Evolutionary conservation across 2,113 vertebrate genomes (phyloP), one percentile per base, ranked within the genome.

Genomic region (Platysteira castanea): DNA sequence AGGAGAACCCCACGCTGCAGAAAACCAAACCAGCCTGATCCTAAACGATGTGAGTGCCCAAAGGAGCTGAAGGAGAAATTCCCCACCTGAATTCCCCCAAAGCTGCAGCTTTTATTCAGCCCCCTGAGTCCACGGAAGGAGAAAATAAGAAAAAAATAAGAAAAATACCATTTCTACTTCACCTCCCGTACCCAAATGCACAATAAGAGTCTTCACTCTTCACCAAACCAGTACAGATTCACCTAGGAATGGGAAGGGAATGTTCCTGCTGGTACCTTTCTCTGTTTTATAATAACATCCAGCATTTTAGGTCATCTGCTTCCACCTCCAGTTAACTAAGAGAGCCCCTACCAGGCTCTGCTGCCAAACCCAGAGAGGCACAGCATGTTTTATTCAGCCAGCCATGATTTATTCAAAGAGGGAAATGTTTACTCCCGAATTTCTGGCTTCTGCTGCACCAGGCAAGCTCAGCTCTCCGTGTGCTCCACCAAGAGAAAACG

Each of bases 371-470:
- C 78, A 21, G 30, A 77, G 84, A 69, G 84, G 82, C 64, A 52
- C 35, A 79, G 83, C 92, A 93, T 93, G 74, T 94, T 96, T 96
- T 82, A 95, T 97, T 94, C 60, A 96, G 73, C 84, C 76, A 94
- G 65, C 37, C 79, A 95, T 85, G 11, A 93, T 83, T 96, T 94
- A 96, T 93, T 93, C 78, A 90, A 21, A 64, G 24, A 28, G 82
- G 52, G 74, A 81, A 70, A 81, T 24, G 84, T 92, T 91, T 60
- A 82, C 76, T 87, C 69, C 65, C 76, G 42, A 77, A 57, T 77
- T 84, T 90, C 84, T 90, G 85, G 33, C 80, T 87, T 89, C 16
- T 61, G 15, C 35, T 39, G 63, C 67, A 35, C 4, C 42, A 33
- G 37, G 64, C 74, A 68, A 88, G 65, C 73, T 74, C 87, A 86